phyloP scores from a whole-genome alignment of 2,113 vertebrate species.

The Gasterosteus nipponicus region DNA sequence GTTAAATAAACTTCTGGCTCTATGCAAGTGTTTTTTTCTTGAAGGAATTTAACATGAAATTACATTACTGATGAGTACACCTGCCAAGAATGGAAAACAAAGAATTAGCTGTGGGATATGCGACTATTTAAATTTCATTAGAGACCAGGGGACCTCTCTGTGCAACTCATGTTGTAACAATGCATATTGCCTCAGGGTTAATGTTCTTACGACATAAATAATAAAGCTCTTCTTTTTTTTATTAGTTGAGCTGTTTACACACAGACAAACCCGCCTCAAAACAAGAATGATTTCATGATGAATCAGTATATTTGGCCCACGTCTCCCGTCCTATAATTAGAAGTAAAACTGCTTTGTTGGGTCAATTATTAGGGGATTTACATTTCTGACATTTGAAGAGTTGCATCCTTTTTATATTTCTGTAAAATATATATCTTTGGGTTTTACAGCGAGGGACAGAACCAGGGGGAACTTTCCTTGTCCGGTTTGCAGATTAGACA shows the following conservation, averaged over 20 bases:
- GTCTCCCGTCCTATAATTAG: too few relatives aligned
- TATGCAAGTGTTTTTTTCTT: constrained; percentile 30
- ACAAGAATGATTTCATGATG: constrained; percentile 16
- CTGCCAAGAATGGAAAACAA: constrained; percentile 51
- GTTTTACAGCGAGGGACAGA: neutral
- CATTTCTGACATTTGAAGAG: neutral
- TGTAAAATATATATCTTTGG: neutral
- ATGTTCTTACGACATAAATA: constrained; percentile 48
- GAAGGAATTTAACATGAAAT: constrained; percentile 63
- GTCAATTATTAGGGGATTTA: neutral
- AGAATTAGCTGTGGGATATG: constrained; percentile 40
- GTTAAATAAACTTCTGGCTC: constrained; percentile 56
- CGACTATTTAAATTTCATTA: constrained; percentile 66
- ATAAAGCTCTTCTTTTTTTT: constrained; percentile 15
- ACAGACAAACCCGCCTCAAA: constrained; percentile 5
- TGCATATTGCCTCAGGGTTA: constrained; percentile 23
- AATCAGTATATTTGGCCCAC: constrained; percentile 2
- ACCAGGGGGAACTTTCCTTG: too few relatives aligned
- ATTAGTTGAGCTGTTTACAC: constrained; percentile 19
- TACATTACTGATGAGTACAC: constrained; percentile 59
- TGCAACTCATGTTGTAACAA: constrained; percentile 23
- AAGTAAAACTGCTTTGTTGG: too few relatives aligned
- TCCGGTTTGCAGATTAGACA: neutral
- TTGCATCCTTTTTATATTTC: neutral
- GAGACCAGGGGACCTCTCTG: constrained; percentile 53